A percentile compares a stretch with the other conserved stretches of the same genome.
phyloP scores from a whole-genome alignment of 30 jellyfish, hydroid and myxozoan species.

The Chrysaora quinquecirrha region DNA sequence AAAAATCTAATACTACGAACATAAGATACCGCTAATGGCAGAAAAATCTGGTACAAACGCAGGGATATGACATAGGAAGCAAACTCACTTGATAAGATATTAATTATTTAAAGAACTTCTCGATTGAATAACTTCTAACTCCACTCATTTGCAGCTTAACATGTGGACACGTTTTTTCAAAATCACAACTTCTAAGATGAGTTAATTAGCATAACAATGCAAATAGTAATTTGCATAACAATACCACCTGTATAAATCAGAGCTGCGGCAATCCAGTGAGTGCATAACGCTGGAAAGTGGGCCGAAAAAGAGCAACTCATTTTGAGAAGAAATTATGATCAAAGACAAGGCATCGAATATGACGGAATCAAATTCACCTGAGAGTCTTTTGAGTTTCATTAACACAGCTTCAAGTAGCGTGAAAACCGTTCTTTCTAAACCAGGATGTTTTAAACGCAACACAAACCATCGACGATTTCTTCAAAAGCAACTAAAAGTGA shows the following conservation, averaged over 20 bases:
- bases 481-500: conserved; percentile 82
- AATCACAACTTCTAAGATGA: not conserved
- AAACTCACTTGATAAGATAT: too few relatives aligned
- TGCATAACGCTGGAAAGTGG: conserved; percentile 10
- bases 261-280: conserved; percentile 41
- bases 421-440: conserved; percentile 86
- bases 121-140: too few relatives aligned
- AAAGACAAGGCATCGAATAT: conserved; percentile 10
- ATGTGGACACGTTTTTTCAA: conserved; percentile 51
- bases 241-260: conserved; percentile 48
- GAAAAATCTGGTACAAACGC: too few relatives aligned
- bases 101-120: too few relatives aligned
- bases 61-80: too few relatives aligned
- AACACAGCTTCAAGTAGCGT: conserved; percentile 95
- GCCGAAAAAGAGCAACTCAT: too few relatives aligned
- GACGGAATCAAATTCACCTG: conserved; percentile 71
- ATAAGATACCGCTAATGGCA: too few relatives aligned
- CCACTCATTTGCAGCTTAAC: conserved; percentile 69
- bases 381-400: conserved; percentile 72
- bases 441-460: conserved; percentile 96
- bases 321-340: too few relatives aligned
- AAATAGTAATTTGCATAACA: conserved; percentile 59
- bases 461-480: conserved; percentile 96
- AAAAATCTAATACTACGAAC: too few relatives aligned
- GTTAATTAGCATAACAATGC: not conserved